Base-by-base conservation (phyloP, 2,888 invertebrate genomes). In the Phortica okadai region DNA sequence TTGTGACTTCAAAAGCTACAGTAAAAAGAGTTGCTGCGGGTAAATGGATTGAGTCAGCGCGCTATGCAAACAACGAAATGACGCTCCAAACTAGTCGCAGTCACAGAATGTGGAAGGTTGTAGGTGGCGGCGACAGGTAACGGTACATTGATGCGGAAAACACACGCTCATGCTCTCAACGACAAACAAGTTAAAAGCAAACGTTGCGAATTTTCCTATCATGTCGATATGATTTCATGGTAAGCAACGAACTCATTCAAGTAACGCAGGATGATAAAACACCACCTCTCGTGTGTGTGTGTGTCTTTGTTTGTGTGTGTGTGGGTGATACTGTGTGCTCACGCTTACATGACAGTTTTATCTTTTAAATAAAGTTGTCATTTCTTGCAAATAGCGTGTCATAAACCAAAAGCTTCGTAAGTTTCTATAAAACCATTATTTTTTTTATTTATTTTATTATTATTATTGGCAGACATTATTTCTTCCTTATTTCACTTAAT, bases 301-400 rank as follows among this genome's bases (percentile, higher is more conserved):
- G 7, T 66, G 6, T 58, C 14, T 44, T 75, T 50, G 41, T 77
- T 72, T 76, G 78, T 81, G 59, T 42, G 69, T 76, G 85, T 85
- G 84, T 84, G 33, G 33, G 33, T 33, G 33, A 33, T 33, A 33
- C 33, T 33, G 33, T 33, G 33, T 33, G 4, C 33, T 33, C 33
- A 6, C 56, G 56, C 16, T 56, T 85, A 83, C 85, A 83, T 85
- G 86, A 83, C 87, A 84, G 84, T 83, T 86, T 84, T 83, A 87
- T 87, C 87, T 86, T 84, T 84, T 86, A 86, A 86, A 86, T 86
- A 87, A 86, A 86, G 86, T 86, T 87, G 87, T 84, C 85, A 84
- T 56, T 6, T 66, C 41, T 72, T 54, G 62, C 62, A 62, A 62
- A 62, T 50, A 62, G 16, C 10, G 62, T 25, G 62, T 62, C 25